Percentiles rank a stretch among this genome's conserved stretches.
phyloP scores from a whole-genome alignment of 2,888 invertebrate species.

The Gonocerus acuteangulatus region DNA sequence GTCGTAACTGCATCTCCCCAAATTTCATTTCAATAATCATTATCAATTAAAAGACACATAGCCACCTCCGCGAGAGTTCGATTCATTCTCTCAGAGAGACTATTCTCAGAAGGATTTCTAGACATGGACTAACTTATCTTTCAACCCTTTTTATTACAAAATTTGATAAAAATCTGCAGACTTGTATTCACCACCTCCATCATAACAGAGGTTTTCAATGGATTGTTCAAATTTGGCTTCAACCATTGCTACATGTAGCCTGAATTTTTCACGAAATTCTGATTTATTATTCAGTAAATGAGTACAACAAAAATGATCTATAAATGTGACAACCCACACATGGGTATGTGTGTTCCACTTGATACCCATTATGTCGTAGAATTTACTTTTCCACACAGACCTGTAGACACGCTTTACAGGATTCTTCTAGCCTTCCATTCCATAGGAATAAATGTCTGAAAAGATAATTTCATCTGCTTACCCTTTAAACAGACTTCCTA shows the following conservation, averaged over 20 bases:
- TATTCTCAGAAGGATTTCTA: conserved; percentile 31
- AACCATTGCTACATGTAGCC: conserved; percentile 7
- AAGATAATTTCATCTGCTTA: background rate
- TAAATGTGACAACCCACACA: too few species aligned
- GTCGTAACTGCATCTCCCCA: conserved; percentile 22
- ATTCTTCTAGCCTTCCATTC: background rate
- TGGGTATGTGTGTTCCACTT: too few species aligned
- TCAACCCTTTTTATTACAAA: conserved; percentile 31
- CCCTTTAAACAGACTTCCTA: background rate
- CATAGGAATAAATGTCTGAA: background rate
- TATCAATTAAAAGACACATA: too few species aligned
- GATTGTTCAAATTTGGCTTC: background rate
- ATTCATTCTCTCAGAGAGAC: conserved; percentile 30
- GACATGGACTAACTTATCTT: conserved; percentile 27
- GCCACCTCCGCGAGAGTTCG: too few species aligned
- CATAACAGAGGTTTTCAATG: conserved; percentile 23
- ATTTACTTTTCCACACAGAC: background rate
- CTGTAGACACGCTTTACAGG: background rate
- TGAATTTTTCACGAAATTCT: too few species aligned
- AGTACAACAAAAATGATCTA: too few species aligned
- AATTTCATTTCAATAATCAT: conserved; percentile 30
- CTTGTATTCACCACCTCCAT: conserved; percentile 34
- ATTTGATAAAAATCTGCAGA: conserved; percentile 22
- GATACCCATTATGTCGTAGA: background rate
- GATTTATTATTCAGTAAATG: too few species aligned